These are phyloP conservation scores for Nanorana parkeri DNA, from an alignment of 2,113 vertebrate genomes.

Conservation along the genomic window DNA sequence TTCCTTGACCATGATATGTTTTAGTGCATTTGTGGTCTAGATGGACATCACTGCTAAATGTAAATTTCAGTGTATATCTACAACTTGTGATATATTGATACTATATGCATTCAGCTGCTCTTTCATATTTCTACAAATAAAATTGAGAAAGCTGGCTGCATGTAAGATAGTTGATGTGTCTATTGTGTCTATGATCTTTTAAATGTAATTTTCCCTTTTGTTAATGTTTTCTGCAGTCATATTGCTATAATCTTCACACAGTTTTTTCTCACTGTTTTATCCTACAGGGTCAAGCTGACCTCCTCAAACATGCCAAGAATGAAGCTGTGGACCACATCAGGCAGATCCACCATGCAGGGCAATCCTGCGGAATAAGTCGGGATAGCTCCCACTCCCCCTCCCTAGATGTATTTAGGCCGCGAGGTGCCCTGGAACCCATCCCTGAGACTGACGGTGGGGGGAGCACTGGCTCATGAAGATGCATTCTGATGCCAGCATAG, in stretches of 20 bases:
- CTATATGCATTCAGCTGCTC: too few species aligned
- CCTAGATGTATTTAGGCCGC: slow-evolving; percentile 64
- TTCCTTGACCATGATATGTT: too few species aligned
- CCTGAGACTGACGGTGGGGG: slow-evolving; percentile 73
- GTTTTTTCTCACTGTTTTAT: rapidly evolving
- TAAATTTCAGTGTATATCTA: too few species aligned
- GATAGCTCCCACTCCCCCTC: slow-evolving; percentile 74
- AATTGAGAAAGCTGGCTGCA: too few species aligned
- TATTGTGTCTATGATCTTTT: too few species aligned
- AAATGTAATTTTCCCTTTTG: background rate
- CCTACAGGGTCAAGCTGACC: slow-evolving; percentile 86
- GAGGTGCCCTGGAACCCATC: slow-evolving; percentile 69
- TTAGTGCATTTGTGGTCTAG: too few species aligned
- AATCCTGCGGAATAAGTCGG: slow-evolving; percentile 86
- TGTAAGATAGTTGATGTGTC: too few species aligned
- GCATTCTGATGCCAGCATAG: slow-evolving; percentile 36
- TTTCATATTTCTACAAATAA: too few species aligned
- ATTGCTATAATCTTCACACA: background rate
- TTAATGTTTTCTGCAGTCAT: background rate
- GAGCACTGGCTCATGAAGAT: slow-evolving; percentile 75
- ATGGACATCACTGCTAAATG: too few species aligned
- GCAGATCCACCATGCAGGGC: slow-evolving; percentile 90
- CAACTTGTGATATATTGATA: too few species aligned
- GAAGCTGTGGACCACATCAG: slow-evolving; percentile 87
- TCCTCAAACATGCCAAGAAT: slow-evolving; percentile 87